Conservation (phyloP, 2,113 vertebrate species). For the Condylura cristata region DNA sequence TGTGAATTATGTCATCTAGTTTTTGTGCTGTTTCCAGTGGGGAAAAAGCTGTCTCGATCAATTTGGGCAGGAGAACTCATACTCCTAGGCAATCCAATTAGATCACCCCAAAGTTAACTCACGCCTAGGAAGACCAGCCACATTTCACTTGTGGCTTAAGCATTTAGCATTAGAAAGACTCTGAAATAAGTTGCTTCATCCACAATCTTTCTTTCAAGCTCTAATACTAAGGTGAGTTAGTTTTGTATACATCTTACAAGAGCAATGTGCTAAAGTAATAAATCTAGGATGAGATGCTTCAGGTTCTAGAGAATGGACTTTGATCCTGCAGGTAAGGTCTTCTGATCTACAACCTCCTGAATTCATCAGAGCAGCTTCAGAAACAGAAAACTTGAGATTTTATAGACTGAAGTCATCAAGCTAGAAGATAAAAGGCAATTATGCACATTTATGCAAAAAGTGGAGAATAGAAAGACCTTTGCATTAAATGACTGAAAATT, state of each 20-base stretch:
- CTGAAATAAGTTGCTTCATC: constrained; percentile 66
- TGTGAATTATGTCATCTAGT: constrained; percentile 77
- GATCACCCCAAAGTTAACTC: constrained; percentile 54
- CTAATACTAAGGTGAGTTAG: constrained; percentile 22
- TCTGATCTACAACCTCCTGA: constrained; percentile 51
- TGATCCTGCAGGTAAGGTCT: constrained; percentile 39
- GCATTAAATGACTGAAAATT: neutral
- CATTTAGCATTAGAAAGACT: constrained; percentile 56
- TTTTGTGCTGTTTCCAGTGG: constrained; percentile 71
- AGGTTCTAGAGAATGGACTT: constrained; percentile 60
- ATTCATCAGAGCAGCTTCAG: constrained; percentile 53
- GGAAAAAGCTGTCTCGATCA: constrained; percentile 76
- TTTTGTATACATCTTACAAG: constrained; percentile 46
- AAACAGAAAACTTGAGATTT: neutral
- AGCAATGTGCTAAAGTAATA: constrained; percentile 17
- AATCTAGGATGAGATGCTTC: constrained; percentile 58
- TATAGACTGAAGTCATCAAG: neutral
- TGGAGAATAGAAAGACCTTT: neutral
- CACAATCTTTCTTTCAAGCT: constrained; percentile 53
- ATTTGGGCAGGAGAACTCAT: constrained; percentile 68
- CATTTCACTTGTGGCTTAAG: constrained; percentile 73
- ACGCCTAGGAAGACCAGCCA: constrained; percentile 72
- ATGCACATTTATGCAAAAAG: neutral
- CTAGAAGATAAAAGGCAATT: neutral
- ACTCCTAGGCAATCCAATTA: constrained; percentile 70